These are phyloP conservation scores for Zoanthus gigantus DNA, from an alignment of 92 coral and sea anemone species.

Conservation along the genomic window DNA sequence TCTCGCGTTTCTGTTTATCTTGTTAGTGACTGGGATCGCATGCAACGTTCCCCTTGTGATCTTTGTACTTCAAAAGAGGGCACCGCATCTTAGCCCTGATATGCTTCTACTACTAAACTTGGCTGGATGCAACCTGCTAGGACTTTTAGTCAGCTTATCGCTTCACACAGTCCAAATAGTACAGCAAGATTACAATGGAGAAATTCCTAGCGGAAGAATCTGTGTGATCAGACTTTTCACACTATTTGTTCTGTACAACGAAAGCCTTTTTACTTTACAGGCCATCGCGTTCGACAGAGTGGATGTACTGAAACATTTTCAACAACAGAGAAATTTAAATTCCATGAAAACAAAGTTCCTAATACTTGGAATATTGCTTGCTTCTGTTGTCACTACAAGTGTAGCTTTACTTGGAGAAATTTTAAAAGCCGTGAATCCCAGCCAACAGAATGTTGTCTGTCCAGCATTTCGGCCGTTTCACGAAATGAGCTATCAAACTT, in stretches of 20 bases:
- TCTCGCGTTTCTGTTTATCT: not conserved
- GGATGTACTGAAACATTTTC: constrained; percentile 47
- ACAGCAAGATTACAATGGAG: not conserved
- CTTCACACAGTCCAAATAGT: not conserved
- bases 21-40: not conserved
- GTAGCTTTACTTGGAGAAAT: not conserved
- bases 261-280: constrained; percentile 16
- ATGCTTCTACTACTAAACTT: not conserved
- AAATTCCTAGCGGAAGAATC: not conserved
- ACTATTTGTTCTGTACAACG: not conserved
- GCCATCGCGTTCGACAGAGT: constrained; percentile 35
- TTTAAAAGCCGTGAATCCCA: not conserved
- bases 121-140: not conserved
- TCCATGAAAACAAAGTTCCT: not conserved
- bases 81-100: not conserved
- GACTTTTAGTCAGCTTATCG: not conserved
- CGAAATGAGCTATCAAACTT: not conserved
- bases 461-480: not conserved
- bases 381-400: not conserved
- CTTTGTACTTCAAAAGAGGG: not conserved
- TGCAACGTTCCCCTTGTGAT: not conserved
- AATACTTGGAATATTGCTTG: not conserved
- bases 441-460: not conserved
- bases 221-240: not conserved
- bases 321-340: constrained; percentile 41